Conservation (phyloP, 1,140 invertebrate genomes). For the Intoshia linei region DNA sequence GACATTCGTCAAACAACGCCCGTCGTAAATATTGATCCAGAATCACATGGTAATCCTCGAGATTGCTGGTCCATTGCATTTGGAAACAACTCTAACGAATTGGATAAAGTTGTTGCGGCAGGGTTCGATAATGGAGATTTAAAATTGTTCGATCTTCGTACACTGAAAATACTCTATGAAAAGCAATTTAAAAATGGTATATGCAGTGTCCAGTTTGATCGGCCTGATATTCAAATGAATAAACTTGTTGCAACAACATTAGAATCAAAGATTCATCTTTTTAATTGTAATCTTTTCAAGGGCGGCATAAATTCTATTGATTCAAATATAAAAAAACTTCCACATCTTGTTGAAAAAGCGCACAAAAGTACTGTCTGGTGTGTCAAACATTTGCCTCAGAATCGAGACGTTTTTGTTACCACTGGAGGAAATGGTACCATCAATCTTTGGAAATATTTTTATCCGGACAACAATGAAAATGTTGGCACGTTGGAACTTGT, state of each 20-base stretch:
- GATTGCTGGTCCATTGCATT: conserved; percentile 23
- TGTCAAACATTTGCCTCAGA: conserved; percentile 54
- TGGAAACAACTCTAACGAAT: conserved; percentile 40
- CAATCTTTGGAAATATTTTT: conserved; percentile 60
- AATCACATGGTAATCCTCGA: conserved; percentile 19
- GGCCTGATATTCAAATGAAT: conserved; percentile 70
- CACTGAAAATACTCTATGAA: conserved; percentile 51
- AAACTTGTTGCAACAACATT: conserved; percentile 61
- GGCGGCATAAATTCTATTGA: too few relatives aligned
- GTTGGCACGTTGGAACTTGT: conserved; percentile 37
- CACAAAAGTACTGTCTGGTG: conserved; percentile 55
- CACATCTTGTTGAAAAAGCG: conserved; percentile 23
- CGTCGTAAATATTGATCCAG: conserved; percentile 48
- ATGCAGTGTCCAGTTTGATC: conserved; percentile 56
- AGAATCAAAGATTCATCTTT: conserved; percentile 61
- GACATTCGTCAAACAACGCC: conserved; percentile 49
- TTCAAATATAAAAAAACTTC: too few relatives aligned
- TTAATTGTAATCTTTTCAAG: conserved; percentile 32
- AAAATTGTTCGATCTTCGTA: conserved; percentile 63
- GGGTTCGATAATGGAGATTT: conserved; percentile 86
- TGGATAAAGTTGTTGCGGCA: conserved; percentile 46
- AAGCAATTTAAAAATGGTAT: conserved; percentile 68
- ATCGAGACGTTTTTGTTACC: conserved; percentile 63
- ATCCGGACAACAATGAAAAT: conserved; percentile 18
- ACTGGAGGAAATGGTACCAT: conserved; percentile 51